Evolutionary conservation across 2,797 vertebrate genomes (phyloP).

Genomic region (Microctenopoma lineatum): DNA sequence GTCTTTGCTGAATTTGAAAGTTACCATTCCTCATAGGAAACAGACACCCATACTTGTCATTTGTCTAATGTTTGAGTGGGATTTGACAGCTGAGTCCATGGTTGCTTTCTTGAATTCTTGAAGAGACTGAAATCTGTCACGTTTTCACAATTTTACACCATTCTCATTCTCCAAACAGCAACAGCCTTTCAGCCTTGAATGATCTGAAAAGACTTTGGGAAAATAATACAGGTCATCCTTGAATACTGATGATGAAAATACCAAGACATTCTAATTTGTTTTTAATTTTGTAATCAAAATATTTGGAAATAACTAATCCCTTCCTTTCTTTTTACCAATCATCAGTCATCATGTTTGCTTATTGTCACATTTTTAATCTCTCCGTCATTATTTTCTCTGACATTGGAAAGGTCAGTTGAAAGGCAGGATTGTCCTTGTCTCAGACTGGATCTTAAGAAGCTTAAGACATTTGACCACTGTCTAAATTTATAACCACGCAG

Average conservation of each 20-base stretch:
- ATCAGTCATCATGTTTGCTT: background rate
- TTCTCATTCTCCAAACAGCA: background rate
- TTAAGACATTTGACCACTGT: background rate
- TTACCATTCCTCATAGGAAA: background rate
- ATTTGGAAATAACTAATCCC: no score
- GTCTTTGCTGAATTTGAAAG: background rate
- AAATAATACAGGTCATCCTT: background rate
- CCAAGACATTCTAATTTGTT: background rate
- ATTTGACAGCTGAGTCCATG: background rate
- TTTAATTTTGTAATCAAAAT: no score
- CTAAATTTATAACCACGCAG: no score
- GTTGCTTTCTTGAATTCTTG: background rate
- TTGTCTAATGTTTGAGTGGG: background rate
- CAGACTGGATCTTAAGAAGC: background rate
- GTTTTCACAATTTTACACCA: background rate
- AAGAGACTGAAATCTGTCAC: background rate
- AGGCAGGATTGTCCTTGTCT: background rate
- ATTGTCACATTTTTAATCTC: slow-evolving; percentile 9
- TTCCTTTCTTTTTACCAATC: background rate
- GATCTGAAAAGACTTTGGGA: background rate
- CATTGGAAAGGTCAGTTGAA: background rate
- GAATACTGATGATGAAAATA: background rate
- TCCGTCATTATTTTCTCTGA: slow-evolving; percentile 13
- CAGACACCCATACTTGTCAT: background rate
- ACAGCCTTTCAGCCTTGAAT: background rate